Percentiles rank a stretch among this genome's conserved stretches.
Conservation (phyloP, 1,140 invertebrate genomes). For the Lysiphlebus fabarum region DNA sequence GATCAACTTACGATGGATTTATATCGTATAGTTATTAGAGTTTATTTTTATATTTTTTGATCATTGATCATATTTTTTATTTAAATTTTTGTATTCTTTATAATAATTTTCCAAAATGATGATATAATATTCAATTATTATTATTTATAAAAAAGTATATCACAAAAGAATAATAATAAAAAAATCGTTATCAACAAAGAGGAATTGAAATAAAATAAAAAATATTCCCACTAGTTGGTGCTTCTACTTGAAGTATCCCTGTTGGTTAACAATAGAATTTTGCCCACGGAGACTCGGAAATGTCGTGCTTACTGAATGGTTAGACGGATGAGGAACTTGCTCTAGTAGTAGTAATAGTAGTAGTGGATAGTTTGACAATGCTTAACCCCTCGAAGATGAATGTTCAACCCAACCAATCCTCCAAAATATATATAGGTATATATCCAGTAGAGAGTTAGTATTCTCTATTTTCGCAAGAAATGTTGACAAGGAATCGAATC, state of each 20-base stretch:
- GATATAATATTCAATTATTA: no score
- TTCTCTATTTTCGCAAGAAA: not conserved
- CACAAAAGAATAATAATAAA: no score
- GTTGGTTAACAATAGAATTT: slow-evolving; percentile 37
- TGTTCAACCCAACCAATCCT: slow-evolving; percentile 27
- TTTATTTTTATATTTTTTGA: slow-evolving; percentile 13
- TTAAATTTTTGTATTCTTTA: no score
- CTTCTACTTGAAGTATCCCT: slow-evolving; percentile 19
- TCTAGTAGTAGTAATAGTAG: not conserved
- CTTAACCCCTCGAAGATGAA: slow-evolving; percentile 35
- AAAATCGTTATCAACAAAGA: no score
- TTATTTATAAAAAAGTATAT: not conserved
- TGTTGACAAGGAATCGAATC: slow-evolving; percentile 28
- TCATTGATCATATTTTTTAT: slow-evolving; percentile 8
- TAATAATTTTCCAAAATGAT: no score
- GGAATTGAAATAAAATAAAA: not conserved
- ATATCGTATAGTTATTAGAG: slow-evolving; percentile 42
- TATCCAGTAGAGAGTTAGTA: not conserved
- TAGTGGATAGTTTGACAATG: slow-evolving; percentile 38
- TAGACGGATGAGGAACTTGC: slow-evolving; percentile 46
- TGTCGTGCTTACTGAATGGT: slow-evolving; percentile 42
- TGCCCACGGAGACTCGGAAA: slow-evolving; percentile 46
- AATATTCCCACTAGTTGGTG: slow-evolving; percentile 13
- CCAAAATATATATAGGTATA: slow-evolving; percentile 19
- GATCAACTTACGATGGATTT: slow-evolving; percentile 48